phyloP scores from a whole-genome alignment of 2,797 vertebrate species.

The Danio choprae region DNA sequence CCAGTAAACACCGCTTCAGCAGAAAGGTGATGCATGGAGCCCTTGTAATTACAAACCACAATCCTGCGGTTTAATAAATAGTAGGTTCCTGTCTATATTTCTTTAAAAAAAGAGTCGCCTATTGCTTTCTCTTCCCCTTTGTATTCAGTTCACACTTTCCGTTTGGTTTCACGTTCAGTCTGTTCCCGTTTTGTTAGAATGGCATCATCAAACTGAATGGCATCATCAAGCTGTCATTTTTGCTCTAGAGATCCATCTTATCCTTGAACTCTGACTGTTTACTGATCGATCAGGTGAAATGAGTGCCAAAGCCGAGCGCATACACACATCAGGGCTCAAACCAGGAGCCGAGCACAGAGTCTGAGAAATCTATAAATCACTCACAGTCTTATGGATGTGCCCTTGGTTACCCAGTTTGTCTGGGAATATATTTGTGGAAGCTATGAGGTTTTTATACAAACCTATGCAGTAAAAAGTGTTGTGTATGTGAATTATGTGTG shows the following conservation, averaged over 20 bases:
- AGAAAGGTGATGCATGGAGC: constrained; percentile 18
- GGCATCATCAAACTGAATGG: not conserved
- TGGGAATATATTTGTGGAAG: constrained; percentile 31
- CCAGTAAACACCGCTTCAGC: constrained; percentile 12
- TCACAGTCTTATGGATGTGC: constrained; percentile 36
- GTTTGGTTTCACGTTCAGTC: not conserved
- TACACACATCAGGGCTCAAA: constrained; percentile 5
- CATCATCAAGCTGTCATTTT: constrained; percentile 27
- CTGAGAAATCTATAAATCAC: constrained; percentile 37
- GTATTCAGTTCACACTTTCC: constrained; percentile 1
- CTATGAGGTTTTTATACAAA: constrained; percentile 58
- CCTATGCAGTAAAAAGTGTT: constrained; percentile 66
- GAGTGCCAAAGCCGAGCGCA: constrained; percentile 26
- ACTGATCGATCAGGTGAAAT: constrained; percentile 44
- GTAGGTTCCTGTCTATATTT: constrained; percentile 29
- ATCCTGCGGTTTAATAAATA: constrained; percentile 38
- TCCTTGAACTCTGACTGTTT: constrained; percentile 37
- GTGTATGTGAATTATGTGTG: constrained; percentile 67
- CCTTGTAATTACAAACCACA: constrained; percentile 7
- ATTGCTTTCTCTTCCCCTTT: constrained; percentile 8
- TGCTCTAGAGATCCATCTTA: constrained; percentile 39
- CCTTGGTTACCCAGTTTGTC: constrained; percentile 30
- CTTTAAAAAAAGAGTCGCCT: not conserved
- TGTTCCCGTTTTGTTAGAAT: not conserved
- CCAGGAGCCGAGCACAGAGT: constrained; percentile 19